Conservation (phyloP, 2,888 invertebrate genomes). For the Cancer borealis region DNA sequence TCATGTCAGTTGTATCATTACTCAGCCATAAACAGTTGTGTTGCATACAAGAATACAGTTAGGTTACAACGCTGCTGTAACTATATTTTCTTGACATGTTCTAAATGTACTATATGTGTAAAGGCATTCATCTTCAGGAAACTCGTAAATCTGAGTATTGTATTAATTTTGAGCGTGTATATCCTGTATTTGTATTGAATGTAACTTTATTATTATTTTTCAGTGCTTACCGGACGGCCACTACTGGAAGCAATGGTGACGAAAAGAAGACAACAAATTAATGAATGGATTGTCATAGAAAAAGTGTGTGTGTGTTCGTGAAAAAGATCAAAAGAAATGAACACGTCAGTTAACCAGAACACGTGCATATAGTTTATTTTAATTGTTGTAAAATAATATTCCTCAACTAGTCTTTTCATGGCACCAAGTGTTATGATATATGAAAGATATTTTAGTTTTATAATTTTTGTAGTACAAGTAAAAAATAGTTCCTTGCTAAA, state of each 20-base stretch:
- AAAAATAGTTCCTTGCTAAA: not conserved
- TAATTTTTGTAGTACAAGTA: not conserved
- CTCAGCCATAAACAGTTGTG: too few species aligned
- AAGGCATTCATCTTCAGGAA: too few species aligned
- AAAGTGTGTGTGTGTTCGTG: not conserved
- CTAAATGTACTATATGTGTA: too few species aligned
- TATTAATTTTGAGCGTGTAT: not conserved
- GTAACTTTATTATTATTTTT: not conserved
- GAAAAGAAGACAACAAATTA: not conserved
- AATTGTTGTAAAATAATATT: not conserved
- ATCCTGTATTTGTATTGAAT: not conserved
- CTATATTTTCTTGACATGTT: too few species aligned
- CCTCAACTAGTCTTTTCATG: not conserved
- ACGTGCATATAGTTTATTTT: not conserved
- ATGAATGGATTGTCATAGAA: not conserved
- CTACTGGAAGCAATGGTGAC: slow-evolving; percentile 22
- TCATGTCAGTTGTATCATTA: too few species aligned
- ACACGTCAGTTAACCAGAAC: not conserved
- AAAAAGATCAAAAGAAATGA: not conserved
- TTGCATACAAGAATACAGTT: too few species aligned
- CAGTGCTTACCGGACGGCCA: not conserved
- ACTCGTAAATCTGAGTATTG: not conserved
- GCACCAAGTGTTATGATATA: not conserved
- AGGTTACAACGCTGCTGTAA: too few species aligned
- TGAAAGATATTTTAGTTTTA: not conserved